Conservation (phyloP, 2,113 vertebrate genomes). For the Psilopsiagon aurifrons region DNA sequence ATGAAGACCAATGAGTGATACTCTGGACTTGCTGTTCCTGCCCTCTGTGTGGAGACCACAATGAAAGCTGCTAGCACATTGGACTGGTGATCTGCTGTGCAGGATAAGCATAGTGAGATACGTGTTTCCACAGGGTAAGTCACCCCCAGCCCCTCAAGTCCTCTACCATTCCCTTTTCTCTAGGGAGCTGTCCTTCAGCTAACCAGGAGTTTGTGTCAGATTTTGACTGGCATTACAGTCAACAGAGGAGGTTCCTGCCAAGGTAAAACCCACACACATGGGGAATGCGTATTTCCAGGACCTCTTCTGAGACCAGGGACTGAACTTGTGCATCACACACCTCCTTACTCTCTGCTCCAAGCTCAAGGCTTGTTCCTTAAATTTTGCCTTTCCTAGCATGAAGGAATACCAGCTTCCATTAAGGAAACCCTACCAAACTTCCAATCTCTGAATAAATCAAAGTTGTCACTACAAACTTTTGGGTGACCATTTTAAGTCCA, state of each 20-base stretch:
- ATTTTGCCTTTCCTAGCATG: background rate
- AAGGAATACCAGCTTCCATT: background rate
- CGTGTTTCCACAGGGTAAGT: background rate
- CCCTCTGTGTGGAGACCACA: background rate
- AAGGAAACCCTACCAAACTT: background rate
- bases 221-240: background rate
- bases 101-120: background rate
- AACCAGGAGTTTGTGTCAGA: background rate
- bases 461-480: background rate
- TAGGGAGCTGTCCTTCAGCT: background rate
- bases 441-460: background rate
- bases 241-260: background rate
- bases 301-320: background rate
- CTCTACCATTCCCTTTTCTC: background rate
- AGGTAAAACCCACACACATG: background rate
- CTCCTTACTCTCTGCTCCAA: background rate
- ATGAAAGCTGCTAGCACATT: background rate
- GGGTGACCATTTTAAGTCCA: background rate
- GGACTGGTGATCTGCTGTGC: background rate
- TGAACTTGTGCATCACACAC: background rate
- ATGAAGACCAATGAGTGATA: background rate
- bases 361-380: background rate
- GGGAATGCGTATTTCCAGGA: background rate
- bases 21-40: background rate
- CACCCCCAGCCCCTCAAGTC: rapidly evolving